Base-by-base conservation (phyloP, 2,797 vertebrate genomes). In the Gila robusta region DNA sequence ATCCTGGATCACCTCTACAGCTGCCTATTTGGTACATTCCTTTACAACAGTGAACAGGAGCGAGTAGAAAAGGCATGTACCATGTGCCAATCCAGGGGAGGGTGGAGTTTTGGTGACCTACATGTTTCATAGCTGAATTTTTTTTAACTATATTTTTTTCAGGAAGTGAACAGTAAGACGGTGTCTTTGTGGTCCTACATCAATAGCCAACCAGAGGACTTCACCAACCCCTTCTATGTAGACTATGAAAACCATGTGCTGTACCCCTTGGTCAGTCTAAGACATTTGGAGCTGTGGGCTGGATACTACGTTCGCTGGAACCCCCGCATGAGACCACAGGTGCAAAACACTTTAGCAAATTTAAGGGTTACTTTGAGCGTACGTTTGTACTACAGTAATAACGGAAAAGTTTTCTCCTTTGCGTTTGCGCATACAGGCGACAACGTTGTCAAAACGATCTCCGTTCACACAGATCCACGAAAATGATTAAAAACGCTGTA, bases 1-100 rank as follows among this genome's bases (percentile, higher is more conserved):
- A 94, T 98, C 91, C 94, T 99, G 95, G 98, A 99, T 91, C 97
- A 98, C 89, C 96, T 99, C n/a, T 98, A 98, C 94, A 99, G 98
- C 93, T 98, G 97, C 88, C 96, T 99, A 79, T 99, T 99, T 84
- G 98, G 98, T 32, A 98, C 97, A 3, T 99, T 99, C 94, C 95
- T 99, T 80, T 97, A 95, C 88, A 98, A 97, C 95, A 97, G 96
- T 88, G 98, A 99, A 87, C 96, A 97, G 90, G 97, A 99, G 90
- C 94, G 96, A 84, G 67, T 93, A 52, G 94, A 94, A 90, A 96
- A 97, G 96, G 98, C 96, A 92, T 83, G 92, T 47, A 59, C 28
- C 6, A 32, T 85, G 44, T 67, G 37, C 6, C 39, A 44, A 35
- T 64, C 6, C 19, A 0, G 10, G 12, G 37, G 44, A 41, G 21